Evolutionary conservation across 2,797 vertebrate species (phyloP), one percentile per base, ranked within the genome.

Genomic region (Peromyscus nudipes): DNA sequence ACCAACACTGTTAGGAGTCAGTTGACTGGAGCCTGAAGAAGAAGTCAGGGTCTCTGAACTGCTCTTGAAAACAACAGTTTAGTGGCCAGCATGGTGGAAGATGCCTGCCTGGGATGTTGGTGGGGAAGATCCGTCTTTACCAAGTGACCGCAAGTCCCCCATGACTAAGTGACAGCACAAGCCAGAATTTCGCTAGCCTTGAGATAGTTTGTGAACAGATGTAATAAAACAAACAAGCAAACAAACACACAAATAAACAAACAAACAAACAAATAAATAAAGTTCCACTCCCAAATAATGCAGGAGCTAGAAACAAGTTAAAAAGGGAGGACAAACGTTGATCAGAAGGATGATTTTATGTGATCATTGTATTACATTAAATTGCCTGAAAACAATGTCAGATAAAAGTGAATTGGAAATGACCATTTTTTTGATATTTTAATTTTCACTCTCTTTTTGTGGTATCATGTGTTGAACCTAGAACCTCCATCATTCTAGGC

Each of bases 121-220:
- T 71, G 23, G 57, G 84, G 25, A 85, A 55, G 21, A 23, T 10
- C 31, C 29, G 3, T 14, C 27, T 55, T 52, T n/a, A 77, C 31
- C n/a, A 67, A 40, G 17, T 46, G 52, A 64, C 40, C 0, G 27
- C 5, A 43, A 9, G 16, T 7, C 29, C 17, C 37, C 9, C 12
- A 29, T 37, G 43, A 62, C 34, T 37, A n/a, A 84, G 25, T 40
- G 55, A 71, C 37, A 13, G 13, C 11, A 79, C 75, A 55, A 71
- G 29, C 14, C 14, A 57, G 34, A 5, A 67, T 75, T 92, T 83
- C 92, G 96, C 96, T 97, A 97, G 69, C 62, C 0, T 7, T 95
- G 76, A 83, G n/a, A 92, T 29, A 52, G 1, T 52, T 14, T 49
- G 13, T 69, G 31, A n/a, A 14, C 77, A 94, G 71, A 62, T 76